A percentile compares a stretch with the other conserved stretches of the same genome.
phyloP scores from a whole-genome alignment of 1,140 invertebrate genomes.

The Armadillidium nasatum region DNA sequence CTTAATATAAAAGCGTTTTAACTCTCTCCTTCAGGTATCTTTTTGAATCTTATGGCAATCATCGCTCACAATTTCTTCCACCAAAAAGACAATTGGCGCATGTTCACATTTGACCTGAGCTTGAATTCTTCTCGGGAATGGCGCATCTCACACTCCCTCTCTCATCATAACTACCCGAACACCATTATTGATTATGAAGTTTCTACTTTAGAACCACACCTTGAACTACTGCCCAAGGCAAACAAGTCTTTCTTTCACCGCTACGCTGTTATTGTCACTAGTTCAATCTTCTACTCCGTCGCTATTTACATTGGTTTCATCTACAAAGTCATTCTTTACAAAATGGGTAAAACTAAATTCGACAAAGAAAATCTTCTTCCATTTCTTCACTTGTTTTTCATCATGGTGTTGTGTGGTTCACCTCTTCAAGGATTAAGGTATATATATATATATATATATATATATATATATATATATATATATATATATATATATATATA shows the following conservation, averaged over 20 bases:
- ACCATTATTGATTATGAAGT: conserved; percentile 67
- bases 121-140: conserved; percentile 64
- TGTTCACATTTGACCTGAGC: conserved; percentile 70
- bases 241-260: conserved; percentile 28
- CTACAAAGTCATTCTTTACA: conserved; percentile 32
- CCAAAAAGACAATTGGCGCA: conserved; percentile 69
- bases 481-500: no score
- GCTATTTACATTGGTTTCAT: conserved; percentile 51
- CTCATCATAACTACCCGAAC: conserved; percentile 75
- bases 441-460: no score
- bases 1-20: no score
- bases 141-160: conserved; percentile 68
- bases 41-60: conserved; percentile 44
- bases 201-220: conserved; percentile 62
- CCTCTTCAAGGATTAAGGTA: conserved; percentile 6
- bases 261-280: conserved; percentile 53
- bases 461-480: no score
- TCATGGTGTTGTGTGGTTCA: background rate
- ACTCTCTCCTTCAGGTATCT: background rate
- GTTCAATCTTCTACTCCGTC: conserved; percentile 54
- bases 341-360: conserved; percentile 32
- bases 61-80: conserved; percentile 77
- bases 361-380: conserved; percentile 45
- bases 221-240: conserved; percentile 60
- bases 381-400: conserved; percentile 17